phyloP scores from a whole-genome alignment of 2,888 invertebrate genomes.

The Heliothis peltigera region DNA sequence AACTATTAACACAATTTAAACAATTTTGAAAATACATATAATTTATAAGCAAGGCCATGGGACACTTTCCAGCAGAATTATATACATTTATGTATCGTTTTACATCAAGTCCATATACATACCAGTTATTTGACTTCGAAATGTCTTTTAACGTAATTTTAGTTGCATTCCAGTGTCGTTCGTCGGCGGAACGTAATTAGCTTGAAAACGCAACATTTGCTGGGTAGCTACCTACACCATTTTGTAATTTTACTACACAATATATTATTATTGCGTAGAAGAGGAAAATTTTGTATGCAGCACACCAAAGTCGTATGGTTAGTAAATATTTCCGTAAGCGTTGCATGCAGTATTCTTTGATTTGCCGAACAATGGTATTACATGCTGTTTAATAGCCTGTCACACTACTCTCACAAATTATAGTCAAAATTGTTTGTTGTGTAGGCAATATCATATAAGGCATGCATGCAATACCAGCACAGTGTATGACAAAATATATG shows the following conservation, averaged over 20 bases:
- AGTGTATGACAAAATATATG: too few species aligned
- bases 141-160: constrained; percentile 39
- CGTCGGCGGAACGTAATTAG: constrained; percentile 43
- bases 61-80: constrained; percentile 20
- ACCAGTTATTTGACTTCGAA: constrained; percentile 34
- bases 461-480: too few species aligned
- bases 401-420: too few species aligned
- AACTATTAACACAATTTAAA: not conserved
- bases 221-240: constrained; percentile 20
- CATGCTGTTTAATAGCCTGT: too few species aligned
- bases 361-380: too few species aligned
- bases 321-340: not conserved
- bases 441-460: too few species aligned
- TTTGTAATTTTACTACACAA: constrained; percentile 51
- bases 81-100: constrained; percentile 22
- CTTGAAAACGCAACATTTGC: constrained; percentile 43
- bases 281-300: constrained; percentile 1
- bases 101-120: constrained; percentile 9
- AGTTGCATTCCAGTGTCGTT: constrained; percentile 46
- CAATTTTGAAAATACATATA: constrained; percentile 17
- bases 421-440: too few species aligned
- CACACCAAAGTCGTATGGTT: not conserved
- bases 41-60: constrained; percentile 21
- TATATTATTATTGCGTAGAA: constrained; percentile 38
- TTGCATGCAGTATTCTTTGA: too few species aligned